phyloP scores from a whole-genome alignment of 2,888 invertebrate species.

The Keiferia lycopersicella region DNA sequence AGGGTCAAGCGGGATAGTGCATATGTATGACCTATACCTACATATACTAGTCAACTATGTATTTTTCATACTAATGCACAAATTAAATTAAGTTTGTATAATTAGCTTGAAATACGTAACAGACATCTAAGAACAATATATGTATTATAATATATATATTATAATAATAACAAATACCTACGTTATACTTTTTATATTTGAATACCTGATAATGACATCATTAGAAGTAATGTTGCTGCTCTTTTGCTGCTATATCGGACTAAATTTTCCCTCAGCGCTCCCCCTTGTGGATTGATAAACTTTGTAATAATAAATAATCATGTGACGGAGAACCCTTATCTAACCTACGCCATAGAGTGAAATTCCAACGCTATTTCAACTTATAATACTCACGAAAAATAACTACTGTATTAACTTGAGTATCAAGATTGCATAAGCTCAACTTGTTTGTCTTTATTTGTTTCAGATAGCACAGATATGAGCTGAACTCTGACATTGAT shows the following conservation, averaged over 20 bases:
- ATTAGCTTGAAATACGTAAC: no score
- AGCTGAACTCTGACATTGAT: slow-evolving; percentile 75
- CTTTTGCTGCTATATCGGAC: no score
- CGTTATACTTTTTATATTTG: no score
- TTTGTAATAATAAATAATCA: not conserved
- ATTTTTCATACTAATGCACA: no score
- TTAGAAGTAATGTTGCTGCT: no score
- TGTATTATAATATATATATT: no score
- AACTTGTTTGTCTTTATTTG: slow-evolving; percentile 64
- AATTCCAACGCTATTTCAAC: not conserved
- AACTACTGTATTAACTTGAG: not conserved
- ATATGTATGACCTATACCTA: no score
- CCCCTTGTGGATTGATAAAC: not conserved
- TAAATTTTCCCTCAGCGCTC: not conserved
- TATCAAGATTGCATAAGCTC: slow-evolving; percentile 65
- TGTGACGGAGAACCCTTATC: not conserved
- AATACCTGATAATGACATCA: no score
- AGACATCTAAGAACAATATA: no score
- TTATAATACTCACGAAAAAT: not conserved
- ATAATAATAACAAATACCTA: not conserved
- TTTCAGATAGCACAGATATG: slow-evolving; percentile 62
- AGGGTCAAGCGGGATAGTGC: no score
- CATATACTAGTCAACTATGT: no score
- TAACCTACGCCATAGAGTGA: slow-evolving; percentile 3
- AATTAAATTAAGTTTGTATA: no score